Evolutionary conservation across 2,797 vertebrate species (phyloP).

Genomic region (Intellagama lesueurii): DNA sequence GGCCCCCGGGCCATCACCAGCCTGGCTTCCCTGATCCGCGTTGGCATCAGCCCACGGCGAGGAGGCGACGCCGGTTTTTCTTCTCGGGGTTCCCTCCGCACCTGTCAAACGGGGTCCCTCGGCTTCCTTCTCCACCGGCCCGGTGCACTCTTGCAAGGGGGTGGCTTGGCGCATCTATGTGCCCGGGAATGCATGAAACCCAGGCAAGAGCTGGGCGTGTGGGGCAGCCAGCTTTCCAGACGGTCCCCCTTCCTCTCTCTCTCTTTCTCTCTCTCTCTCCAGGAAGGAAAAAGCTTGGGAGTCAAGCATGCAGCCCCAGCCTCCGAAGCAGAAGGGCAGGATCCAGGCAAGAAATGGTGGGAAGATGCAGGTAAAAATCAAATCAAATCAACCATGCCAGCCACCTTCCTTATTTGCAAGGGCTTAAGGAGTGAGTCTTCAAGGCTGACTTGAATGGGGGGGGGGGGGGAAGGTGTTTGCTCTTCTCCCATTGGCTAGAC

Average conservation of each 20-base stretch:
- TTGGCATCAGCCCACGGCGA: neutral
- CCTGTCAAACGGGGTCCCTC: neutral
- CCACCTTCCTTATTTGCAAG: too few relatives aligned
- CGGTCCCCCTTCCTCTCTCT: too few relatives aligned
- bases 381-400: too few relatives aligned
- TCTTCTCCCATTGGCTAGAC: too few relatives aligned
- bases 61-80: fast-evolving
- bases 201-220: neutral
- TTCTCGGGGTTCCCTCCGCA: too few relatives aligned
- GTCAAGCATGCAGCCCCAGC: neutral
- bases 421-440: too few relatives aligned
- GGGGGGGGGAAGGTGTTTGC: too few relatives aligned
- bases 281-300: neutral
- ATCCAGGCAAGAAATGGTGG: neutral
- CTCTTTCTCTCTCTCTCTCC: too few relatives aligned
- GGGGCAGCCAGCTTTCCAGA: neutral
- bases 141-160: neutral
- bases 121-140: neutral
- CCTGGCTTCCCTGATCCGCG: neutral
- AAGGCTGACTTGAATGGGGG: too few relatives aligned
- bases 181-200: neutral
- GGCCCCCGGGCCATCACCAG: neutral
- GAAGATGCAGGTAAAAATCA: too few relatives aligned
- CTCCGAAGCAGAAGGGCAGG: neutral
- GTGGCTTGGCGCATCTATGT: too few relatives aligned